Percentiles rank a stretch among this genome's conserved stretches.
Evolutionary conservation across 2,797 vertebrate species (phyloP).

Genomic region (Peromyscus nudipes): DNA sequence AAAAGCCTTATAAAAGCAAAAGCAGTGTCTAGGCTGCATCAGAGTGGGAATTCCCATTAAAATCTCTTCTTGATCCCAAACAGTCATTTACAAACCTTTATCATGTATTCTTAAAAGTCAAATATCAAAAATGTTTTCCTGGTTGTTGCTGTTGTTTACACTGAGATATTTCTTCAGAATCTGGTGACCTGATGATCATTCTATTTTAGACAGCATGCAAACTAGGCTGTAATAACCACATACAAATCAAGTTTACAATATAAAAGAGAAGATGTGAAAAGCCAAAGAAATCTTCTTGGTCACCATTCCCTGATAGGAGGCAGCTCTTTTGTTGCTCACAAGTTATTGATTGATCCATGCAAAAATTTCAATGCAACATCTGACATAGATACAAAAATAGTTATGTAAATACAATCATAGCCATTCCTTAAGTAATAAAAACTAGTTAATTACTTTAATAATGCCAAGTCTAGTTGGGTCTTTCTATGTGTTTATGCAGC

Average conservation of each 20-base stretch:
- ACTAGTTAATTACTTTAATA: not conserved
- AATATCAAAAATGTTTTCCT: not conserved
- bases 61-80: not conserved
- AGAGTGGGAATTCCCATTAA: not conserved
- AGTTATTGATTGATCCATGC: not conserved
- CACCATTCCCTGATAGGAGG: not conserved
- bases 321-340: not conserved
- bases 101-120: not conserved
- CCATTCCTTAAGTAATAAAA: slow-evolving; percentile 13
- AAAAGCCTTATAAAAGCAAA: not conserved
- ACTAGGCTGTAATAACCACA: not conserved
- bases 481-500: not conserved
- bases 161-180: not conserved
- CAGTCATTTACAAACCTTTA: not conserved
- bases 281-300: not conserved
- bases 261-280: not conserved
- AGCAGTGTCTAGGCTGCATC: not conserved
- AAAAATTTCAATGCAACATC: slow-evolving; percentile 4
- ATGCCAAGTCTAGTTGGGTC: not conserved
- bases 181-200: not conserved
- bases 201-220: not conserved
- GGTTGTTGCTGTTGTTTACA: not conserved
- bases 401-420: not conserved
- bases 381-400: not conserved
- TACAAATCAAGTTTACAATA: not conserved